These are phyloP conservation scores for Drosophila kuntzei DNA, from an alignment of 2,888 invertebrate genomes.

Conservation along the genomic window DNA sequence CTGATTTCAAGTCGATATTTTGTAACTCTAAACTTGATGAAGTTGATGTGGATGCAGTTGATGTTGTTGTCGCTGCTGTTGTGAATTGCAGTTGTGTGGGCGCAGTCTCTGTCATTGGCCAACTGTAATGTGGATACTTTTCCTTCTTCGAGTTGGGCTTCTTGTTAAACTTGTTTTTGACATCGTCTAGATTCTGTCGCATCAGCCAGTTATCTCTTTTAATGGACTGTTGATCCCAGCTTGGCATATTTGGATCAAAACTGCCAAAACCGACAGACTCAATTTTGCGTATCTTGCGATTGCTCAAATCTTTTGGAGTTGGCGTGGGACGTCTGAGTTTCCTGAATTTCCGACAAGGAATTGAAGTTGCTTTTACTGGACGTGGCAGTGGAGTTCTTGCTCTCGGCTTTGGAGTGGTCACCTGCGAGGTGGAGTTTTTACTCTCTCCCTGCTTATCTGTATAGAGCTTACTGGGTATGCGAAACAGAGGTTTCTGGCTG, in stretches of 20 bases:
- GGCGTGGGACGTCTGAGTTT: constrained; percentile 27
- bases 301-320: constrained; percentile 47
- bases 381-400: neutral
- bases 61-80: constrained; percentile 20
- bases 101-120: constrained; percentile 3
- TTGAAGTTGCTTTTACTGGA: neutral
- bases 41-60: constrained; percentile 12
- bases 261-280: constrained; percentile 12
- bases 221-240: constrained; percentile 1
- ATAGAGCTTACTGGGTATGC: constrained; percentile 38
- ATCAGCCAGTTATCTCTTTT: constrained; percentile 49
- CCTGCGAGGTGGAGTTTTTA: neutral
- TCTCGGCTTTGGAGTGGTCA: neutral
- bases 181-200: constrained; percentile 14
- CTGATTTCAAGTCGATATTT: neutral
- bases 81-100: constrained; percentile 5
- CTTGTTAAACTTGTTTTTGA: constrained; percentile 31
- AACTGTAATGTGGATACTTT: constrained; percentile 16
- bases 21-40: constrained; percentile 13
- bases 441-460: constrained; percentile 2
- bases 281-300: constrained; percentile 65
- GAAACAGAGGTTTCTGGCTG: constrained; percentile 9
- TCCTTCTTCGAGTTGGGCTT: constrained; percentile 37
- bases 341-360: constrained; percentile 1
- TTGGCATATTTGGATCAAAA: neutral